Conservation (phyloP, 2,797 vertebrate species). For the Kryptolebias ocellatus region DNA sequence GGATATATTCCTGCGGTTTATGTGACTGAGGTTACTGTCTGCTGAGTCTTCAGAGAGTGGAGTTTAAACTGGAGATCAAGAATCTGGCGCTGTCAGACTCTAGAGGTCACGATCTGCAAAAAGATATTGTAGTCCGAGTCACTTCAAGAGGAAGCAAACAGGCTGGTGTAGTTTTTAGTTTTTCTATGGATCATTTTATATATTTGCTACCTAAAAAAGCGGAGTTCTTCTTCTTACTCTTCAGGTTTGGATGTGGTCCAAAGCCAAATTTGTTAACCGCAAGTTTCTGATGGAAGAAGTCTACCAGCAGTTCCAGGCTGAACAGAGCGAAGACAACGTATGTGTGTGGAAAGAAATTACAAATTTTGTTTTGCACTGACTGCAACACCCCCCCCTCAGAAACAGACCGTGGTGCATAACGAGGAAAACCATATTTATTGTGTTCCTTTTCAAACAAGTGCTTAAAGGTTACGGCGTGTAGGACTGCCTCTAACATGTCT, state of each 20-base stretch:
- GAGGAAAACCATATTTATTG: no score
- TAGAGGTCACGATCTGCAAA: conserved; percentile 87
- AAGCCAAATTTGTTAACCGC: conserved; percentile 90
- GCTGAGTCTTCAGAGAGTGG: conserved; percentile 78
- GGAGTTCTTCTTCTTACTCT: not conserved
- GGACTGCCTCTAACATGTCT: not conserved
- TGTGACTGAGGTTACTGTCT: not conserved
- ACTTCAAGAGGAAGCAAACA: conserved; percentile 76
- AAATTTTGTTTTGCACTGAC: not conserved
- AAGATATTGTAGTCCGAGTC: conserved; percentile 86
- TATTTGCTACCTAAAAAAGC: not conserved
- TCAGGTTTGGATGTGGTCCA: conserved; percentile 93
- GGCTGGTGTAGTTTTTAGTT: conserved; percentile 58
- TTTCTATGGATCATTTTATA: not conserved
- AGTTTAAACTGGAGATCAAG: conserved; percentile 90
- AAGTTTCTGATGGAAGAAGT: conserved; percentile 93
- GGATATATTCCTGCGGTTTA: not conserved
- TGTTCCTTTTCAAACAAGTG: not conserved
- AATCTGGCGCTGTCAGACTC: conserved; percentile 88
- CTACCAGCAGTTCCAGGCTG: conserved; percentile 81
- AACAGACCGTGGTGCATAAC: no score
- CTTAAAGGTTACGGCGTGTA: not conserved
- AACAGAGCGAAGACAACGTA: conserved; percentile 48
- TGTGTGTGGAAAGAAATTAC: not conserved
- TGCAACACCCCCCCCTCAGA: no score